Evolutionary conservation across 2,113 vertebrate genomes (phyloP).

Genomic region (Silurus meridionalis): DNA sequence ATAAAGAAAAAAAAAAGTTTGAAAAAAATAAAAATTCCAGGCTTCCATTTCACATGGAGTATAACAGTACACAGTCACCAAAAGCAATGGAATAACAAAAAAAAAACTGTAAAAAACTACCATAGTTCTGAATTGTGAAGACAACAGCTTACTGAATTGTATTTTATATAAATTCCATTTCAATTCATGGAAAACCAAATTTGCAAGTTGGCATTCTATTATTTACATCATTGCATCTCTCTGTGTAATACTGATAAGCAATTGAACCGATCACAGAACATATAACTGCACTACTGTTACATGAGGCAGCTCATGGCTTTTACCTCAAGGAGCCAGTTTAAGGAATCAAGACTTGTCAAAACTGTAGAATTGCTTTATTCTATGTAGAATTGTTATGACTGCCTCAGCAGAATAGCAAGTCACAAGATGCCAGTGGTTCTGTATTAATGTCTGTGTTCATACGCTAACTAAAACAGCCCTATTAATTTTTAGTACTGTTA

Average conservation of each 20-base stretch:
- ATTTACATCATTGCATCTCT: not conserved
- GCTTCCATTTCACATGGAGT: not conserved
- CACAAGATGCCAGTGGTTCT: not conserved
- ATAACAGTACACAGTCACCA: not conserved
- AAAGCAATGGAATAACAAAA: not conserved
- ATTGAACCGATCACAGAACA: not conserved
- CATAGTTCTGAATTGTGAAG: not conserved
- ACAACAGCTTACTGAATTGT: not conserved
- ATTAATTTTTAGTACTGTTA: not conserved
- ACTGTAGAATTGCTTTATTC: no score
- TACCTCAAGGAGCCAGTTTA: not conserved
- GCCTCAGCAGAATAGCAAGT: not conserved
- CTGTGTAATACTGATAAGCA: not conserved
- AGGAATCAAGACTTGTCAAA: not conserved
- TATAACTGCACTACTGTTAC: not conserved
- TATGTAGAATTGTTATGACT: not conserved
- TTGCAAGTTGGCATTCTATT: not conserved
- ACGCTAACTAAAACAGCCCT: not conserved
- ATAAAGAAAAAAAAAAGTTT: not conserved
- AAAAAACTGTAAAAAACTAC: no score
- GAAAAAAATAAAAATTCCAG: not conserved
- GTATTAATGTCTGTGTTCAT: not conserved
- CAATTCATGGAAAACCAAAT: not conserved
- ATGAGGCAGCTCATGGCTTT: not conserved
- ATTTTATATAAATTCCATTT: not conserved